Conservation (phyloP, 2,888 invertebrate genomes). For the Theodoxus fluviatilis region DNA sequence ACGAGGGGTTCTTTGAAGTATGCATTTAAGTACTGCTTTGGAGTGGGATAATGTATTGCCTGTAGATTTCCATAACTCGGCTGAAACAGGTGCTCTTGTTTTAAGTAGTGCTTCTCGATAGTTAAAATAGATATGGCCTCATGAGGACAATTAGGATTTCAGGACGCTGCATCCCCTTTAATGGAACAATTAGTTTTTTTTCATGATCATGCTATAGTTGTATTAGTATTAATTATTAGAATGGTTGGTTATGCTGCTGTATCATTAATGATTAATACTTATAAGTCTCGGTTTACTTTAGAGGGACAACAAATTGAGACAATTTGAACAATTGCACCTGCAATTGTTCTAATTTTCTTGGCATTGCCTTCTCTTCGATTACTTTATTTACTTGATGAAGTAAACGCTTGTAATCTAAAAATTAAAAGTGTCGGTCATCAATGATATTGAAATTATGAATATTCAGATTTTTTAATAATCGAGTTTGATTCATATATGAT, state of each 20-base stretch:
- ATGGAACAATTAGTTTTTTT: conserved; percentile 53
- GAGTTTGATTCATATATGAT: conserved; percentile 63
- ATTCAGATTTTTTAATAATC: conserved; percentile 52
- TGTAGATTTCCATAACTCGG: conserved; percentile 37
- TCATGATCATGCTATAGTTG: conserved; percentile 53
- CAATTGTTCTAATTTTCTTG: conserved; percentile 16
- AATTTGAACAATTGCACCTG: conserved; percentile 25
- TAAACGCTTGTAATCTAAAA: conserved; percentile 33
- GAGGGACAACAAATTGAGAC: conserved; percentile 28
- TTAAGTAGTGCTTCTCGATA: neutral
- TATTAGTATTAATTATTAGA: conserved; percentile 22
- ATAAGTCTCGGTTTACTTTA: conserved; percentile 15
- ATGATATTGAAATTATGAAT: conserved; percentile 64
- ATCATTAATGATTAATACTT: conserved; percentile 19
- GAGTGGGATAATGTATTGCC: conserved; percentile 43
- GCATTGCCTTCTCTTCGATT: conserved; percentile 25
- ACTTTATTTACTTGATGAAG: conserved; percentile 22
- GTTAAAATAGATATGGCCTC: conserved; percentile 16
- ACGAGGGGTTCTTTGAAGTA: conserved; percentile 35
- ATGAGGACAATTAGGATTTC: conserved; percentile 28
- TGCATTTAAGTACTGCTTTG: conserved; percentile 32
- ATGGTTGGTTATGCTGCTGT: conserved; percentile 22
- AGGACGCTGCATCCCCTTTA: conserved; percentile 38
- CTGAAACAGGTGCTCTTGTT: conserved; percentile 30
- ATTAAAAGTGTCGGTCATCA: conserved; percentile 54